Evolutionary conservation across 1,140 invertebrate species (phyloP), one percentile per base, ranked within the genome.

Genomic region (Drosophila dunni): DNA sequence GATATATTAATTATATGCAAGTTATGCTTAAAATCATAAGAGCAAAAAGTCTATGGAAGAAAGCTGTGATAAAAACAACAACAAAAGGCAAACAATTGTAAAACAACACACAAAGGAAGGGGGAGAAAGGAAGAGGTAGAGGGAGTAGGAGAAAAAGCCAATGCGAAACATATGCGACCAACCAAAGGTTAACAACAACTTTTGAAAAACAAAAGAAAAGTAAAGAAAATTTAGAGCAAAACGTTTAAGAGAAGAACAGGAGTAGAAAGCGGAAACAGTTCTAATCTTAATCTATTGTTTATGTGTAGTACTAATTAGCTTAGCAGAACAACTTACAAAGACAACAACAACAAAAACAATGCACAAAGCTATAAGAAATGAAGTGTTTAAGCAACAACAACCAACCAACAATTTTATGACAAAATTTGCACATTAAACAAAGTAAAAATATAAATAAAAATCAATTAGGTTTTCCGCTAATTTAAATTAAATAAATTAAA

Each of bases 121-220:
- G 11, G 64, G 24, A 79, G 44, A 81, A 65, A 73, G 7, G 58
- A 51, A 50, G 38, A 62, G 38, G 48, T 58, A 57, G 13, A 75
- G 61, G 36, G 40, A 72, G 36, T 8, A 33, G 24, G 10, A 48
- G 15, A 15, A 71, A 77, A 86, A 80, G 83, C 84, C 84, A 88
- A 88, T 82, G 78, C 73, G 79, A 83, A 83, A 89, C 81, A 80
- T 78, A 86, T 88, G 84, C 84, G 84, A 88, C 84, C 84, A 88
- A 88, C 80, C 79, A 83, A 84, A 74, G 77, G 74, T 77, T 77
- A 73, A 77, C 74, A 77, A 77, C 68, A 74, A 81, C 75, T 80
- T 84, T 80, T 76, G 77, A 46, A 67, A 62, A 53, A 11, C 20
- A 29, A 56, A 65, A 20, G 17, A 48, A 29, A 29, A 29, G 42